phyloP scores from a whole-genome alignment of 2,888 invertebrate species.

The Cyrtodaria siliqua region DNA sequence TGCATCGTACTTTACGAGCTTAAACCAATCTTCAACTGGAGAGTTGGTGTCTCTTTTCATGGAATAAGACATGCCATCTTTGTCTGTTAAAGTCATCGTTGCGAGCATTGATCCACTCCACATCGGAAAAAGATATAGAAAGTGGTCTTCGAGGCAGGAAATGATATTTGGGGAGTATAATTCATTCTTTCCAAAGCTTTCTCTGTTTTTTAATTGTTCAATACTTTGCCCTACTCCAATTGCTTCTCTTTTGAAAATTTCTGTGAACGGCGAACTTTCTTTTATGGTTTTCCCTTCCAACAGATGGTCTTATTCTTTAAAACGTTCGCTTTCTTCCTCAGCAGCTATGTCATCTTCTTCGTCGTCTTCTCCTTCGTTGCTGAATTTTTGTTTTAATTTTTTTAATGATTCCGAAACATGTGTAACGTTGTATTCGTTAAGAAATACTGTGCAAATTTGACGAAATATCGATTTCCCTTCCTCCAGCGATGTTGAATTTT shows the following conservation, averaged over 20 bases:
- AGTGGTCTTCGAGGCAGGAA: not conserved
- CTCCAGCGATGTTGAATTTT: constrained; percentile 2
- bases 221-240: not conserved
- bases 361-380: not conserved
- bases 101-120: not conserved
- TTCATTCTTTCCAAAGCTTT: too few species aligned
- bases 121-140: not conserved
- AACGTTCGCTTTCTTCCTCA: not conserved
- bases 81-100: too few species aligned
- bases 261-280: not conserved
- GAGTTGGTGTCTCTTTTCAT: not conserved
- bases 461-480: not conserved
- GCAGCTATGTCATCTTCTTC: not conserved
- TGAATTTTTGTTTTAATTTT: not conserved
- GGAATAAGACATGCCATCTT: too few species aligned
- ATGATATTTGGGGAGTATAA: too few species aligned
- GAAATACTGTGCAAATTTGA: not conserved
- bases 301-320: not conserved
- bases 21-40: constrained; percentile 4
- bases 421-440: not conserved
- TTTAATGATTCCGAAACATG: not conserved
- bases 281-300: not conserved
- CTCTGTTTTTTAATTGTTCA: too few species aligned
- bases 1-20: not conserved
- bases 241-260: not conserved